Evolutionary conservation across 1,140 invertebrate genomes (phyloP).

Genomic region (Halyomorpha halys): DNA sequence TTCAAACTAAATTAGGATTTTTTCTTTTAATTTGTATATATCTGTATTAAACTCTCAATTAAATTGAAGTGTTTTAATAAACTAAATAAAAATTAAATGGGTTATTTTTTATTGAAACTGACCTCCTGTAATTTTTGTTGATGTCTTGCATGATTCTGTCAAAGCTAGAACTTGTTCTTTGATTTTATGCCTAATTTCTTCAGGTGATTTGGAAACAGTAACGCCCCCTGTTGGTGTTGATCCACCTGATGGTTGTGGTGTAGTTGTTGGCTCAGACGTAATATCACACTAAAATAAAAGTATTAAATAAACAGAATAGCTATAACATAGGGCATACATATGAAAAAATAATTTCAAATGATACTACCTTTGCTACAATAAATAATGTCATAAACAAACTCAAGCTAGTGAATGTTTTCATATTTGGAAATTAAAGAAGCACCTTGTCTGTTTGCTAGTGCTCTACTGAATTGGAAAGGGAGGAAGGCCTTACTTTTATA

Average conservation of each 20-base stretch:
- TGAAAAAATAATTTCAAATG: neutral
- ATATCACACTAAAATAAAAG: slow-evolving; percentile 17
- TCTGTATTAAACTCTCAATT: neutral
- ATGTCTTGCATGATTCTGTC: slow-evolving; percentile 25
- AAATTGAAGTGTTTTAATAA: too few species aligned
- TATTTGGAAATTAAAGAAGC: neutral
- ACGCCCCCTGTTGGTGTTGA: neutral
- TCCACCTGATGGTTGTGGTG: neutral
- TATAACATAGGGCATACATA: neutral
- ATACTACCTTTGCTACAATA: neutral
- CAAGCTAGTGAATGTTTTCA: neutral
- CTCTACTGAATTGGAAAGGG: neutral
- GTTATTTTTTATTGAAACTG: neutral
- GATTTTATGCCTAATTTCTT: slow-evolving; percentile 20
- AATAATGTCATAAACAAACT: neutral
- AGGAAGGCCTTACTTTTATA: neutral
- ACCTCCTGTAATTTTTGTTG: slow-evolving; percentile 25
- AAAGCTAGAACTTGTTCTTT: slow-evolving; percentile 27
- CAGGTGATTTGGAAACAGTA: slow-evolving; percentile 14
- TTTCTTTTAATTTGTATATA: too few species aligned
- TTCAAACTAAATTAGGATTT: too few species aligned
- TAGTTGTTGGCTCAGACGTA: slow-evolving; percentile 1
- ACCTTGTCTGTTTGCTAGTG: neutral
- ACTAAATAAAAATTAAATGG: too few species aligned
- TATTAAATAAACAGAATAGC: neutral